Evolutionary conservation across 2,888 invertebrate genomes (phyloP).

Genomic region (Melinaea marsaeus): DNA sequence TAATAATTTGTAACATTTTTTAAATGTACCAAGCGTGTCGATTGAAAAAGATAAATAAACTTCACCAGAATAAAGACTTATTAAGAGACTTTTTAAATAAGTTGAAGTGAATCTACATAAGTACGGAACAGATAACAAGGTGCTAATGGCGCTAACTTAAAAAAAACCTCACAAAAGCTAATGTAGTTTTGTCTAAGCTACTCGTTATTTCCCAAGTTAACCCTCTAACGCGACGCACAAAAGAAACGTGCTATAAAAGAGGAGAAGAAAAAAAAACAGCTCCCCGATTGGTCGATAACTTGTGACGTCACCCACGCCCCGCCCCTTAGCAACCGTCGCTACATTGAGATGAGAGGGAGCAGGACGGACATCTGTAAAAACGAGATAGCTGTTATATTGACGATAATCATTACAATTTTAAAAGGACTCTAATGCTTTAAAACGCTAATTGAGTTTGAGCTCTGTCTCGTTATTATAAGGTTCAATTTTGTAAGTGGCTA

Average conservation of each 20-base stretch:
- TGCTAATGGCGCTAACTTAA: slow-evolving; percentile 32
- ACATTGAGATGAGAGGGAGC: slow-evolving; percentile 70
- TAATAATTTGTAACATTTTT: neutral
- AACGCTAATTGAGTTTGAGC: slow-evolving; percentile 24
- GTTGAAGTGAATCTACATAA: neutral
- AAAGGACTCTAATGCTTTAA: slow-evolving; percentile 34
- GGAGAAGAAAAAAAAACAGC: slow-evolving; percentile 53
- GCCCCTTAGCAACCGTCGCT: slow-evolving; percentile 76
- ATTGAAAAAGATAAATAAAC: neutral
- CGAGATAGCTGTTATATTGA: slow-evolving; percentile 61
- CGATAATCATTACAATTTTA: slow-evolving; percentile 31
- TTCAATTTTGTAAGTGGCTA: slow-evolving; percentile 26
- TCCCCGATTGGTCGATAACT: slow-evolving; percentile 57
- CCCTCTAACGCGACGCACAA: slow-evolving; percentile 29
- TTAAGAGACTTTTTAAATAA: no score
- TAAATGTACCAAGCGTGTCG: neutral
- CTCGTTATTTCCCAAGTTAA: slow-evolving; percentile 34
- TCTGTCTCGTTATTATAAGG: neutral
- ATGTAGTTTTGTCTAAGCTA: slow-evolving; percentile 33
- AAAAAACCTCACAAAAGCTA: slow-evolving; percentile 34
- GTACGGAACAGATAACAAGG: slow-evolving; percentile 21
- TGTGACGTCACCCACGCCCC: slow-evolving; percentile 68
- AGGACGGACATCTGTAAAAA: slow-evolving; percentile 55
- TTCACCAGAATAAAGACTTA: neutral
- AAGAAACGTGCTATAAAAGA: slow-evolving; percentile 27